Conservation (phyloP, 1,140 invertebrate species). For the Coenobita brevimanus region DNA sequence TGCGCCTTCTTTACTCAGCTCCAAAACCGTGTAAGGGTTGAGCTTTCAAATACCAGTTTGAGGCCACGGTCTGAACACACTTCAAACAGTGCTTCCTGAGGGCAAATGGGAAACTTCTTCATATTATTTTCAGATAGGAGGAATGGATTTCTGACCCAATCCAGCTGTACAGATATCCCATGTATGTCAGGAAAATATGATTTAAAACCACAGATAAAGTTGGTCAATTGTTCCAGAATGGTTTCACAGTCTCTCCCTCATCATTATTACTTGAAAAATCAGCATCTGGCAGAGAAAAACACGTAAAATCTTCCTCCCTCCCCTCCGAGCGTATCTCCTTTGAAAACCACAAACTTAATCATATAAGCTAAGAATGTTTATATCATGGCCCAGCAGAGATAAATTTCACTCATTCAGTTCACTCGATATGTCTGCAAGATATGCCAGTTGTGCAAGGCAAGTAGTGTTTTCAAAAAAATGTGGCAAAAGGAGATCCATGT, state of each 20-base stretch:
- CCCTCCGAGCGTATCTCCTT: constrained; percentile 1
- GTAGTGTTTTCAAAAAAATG: constrained; percentile 17
- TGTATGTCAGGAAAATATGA: no score
- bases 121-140: no score
- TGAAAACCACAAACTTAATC: neutral
- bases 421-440: constrained; percentile 28
- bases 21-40: neutral
- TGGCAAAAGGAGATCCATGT: no score
- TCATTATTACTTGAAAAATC: neutral
- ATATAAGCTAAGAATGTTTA: constrained; percentile 4
- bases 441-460: constrained; percentile 22
- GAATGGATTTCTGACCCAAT: no score
- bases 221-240: neutral
- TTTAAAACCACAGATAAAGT: no score
- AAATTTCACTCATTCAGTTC: constrained; percentile 15
- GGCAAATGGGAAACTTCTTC: no score
- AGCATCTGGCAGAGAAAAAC: constrained; percentile 6
- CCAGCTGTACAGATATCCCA: no score
- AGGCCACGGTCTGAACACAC: no score
- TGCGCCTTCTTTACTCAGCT: neutral
- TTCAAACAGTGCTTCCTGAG: neutral
- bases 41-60: no score
- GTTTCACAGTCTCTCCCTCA: constrained; percentile 17
- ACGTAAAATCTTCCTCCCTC: constrained; percentile 15
- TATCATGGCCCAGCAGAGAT: neutral